Evolutionary conservation across 2,797 vertebrate species (phyloP).

Genomic region (Etheostoma nigrum): DNA sequence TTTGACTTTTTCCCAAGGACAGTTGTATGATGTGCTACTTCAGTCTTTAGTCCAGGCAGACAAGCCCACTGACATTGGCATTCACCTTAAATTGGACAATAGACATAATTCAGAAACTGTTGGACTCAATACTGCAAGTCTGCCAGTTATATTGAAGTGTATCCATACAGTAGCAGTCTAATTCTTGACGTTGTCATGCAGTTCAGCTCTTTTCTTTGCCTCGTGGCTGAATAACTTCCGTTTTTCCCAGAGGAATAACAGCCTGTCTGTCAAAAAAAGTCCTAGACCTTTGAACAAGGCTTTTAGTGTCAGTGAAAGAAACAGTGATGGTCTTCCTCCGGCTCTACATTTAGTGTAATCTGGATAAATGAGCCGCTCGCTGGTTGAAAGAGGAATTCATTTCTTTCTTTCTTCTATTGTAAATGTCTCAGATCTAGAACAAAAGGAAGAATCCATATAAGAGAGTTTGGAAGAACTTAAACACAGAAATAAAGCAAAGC

Average conservation of each 20-base stretch:
- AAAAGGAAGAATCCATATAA: slow-evolving; percentile 26
- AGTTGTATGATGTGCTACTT: background rate
- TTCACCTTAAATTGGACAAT: background rate
- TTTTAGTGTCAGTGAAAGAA: slow-evolving; percentile 53
- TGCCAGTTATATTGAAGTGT: background rate
- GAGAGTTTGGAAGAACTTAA: background rate
- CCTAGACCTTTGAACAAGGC: slow-evolving; percentile 38
- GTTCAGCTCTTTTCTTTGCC: slow-evolving; percentile 20
- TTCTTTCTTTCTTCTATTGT: slow-evolving; percentile 13
- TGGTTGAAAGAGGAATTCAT: slow-evolving; percentile 18
- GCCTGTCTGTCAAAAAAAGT: slow-evolving; percentile 33
- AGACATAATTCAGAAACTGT: background rate
- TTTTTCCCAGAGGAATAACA: slow-evolving; percentile 24
- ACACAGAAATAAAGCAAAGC: background rate
- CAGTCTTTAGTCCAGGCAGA: background rate
- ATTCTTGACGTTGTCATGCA: background rate
- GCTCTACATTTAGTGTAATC: slow-evolving; percentile 39
- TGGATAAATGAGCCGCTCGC: slow-evolving; percentile 26
- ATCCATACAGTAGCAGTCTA: slow-evolving; percentile 1
- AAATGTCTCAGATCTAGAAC: slow-evolving; percentile 20
- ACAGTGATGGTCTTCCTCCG: slow-evolving; percentile 34
- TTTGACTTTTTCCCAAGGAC: background rate
- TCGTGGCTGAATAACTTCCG: slow-evolving; percentile 22
- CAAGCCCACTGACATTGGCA: background rate
- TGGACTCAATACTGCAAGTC: background rate